Conservation (phyloP, 1,140 invertebrate species). For the Helicorthomorpha holstii region DNA sequence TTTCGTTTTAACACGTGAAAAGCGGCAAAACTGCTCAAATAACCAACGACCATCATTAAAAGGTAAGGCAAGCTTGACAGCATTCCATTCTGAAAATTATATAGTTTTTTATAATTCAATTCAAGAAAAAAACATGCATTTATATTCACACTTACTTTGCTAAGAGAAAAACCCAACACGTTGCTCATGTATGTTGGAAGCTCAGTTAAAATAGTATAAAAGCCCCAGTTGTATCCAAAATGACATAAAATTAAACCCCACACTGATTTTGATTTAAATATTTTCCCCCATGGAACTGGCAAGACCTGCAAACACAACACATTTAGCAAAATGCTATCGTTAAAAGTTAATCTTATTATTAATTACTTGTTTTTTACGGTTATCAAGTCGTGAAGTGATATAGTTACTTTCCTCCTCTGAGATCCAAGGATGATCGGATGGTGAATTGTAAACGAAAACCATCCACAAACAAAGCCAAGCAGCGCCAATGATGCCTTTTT, state of each 20-base stretch:
- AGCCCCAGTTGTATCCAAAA: slow-evolving; percentile 38
- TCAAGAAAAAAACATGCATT: too few species aligned
- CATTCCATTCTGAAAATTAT: neutral
- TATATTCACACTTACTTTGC: neutral
- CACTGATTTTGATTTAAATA: slow-evolving; percentile 28
- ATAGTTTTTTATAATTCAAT: neutral
- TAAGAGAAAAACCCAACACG: slow-evolving; percentile 12
- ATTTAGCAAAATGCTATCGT: too few species aligned
- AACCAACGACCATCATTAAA: neutral
- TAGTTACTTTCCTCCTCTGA: neutral
- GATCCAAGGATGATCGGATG: slow-evolving; percentile 25
- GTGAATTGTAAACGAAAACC: slow-evolving; percentile 29
- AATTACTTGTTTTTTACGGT: neutral
- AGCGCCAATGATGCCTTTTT: neutral
- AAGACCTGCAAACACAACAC: neutral
- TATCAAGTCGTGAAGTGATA: neutral
- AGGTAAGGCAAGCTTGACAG: neutral
- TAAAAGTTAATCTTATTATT: too few species aligned
- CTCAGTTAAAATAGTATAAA: slow-evolving; percentile 35
- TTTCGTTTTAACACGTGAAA: neutral
- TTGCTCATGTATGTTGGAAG: slow-evolving; percentile 33
- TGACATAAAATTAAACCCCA: slow-evolving; percentile 33
- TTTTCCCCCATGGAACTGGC: slow-evolving; percentile 22
- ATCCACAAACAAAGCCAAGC: slow-evolving; percentile 21
- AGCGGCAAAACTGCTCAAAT: neutral